phyloP scores from a whole-genome alignment of 2,113 vertebrate species.

The Telmatochromis sp. region DNA sequence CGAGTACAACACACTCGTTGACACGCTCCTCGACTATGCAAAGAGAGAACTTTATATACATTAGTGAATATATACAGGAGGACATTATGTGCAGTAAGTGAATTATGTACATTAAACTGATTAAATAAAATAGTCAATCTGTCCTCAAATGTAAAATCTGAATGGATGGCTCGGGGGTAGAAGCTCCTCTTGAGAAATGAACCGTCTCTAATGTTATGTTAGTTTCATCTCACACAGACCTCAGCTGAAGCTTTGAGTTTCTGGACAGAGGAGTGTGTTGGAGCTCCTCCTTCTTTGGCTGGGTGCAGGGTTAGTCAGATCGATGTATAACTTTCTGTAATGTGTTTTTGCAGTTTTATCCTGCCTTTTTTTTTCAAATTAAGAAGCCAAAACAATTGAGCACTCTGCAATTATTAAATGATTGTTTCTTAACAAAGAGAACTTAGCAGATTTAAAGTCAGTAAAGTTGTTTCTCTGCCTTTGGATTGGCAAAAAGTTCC shows the following conservation, averaged over 20 bases:
- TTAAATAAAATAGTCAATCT: not conserved
- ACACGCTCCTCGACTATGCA: not conserved
- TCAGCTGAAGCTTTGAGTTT: not conserved
- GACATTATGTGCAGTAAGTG: not conserved
- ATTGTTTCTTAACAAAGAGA: not conserved
- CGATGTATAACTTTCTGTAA: not conserved
- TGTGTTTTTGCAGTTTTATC: not conserved
- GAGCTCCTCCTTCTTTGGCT: not conserved
- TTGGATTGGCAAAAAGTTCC: not conserved
- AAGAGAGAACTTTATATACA: not conserved
- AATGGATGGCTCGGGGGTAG: not conserved
- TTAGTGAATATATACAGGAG: not conserved
- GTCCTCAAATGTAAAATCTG: not conserved
- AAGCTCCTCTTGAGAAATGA: not conserved
- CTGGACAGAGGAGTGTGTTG: not conserved
- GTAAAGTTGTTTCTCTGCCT: not conserved
- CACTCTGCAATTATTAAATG: not conserved
- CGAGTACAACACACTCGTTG: not conserved
- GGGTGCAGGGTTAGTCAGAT: not conserved
- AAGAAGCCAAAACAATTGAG: not conserved
- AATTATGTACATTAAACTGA: not conserved
- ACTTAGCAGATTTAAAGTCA: not conserved
- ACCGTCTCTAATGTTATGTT: not conserved
- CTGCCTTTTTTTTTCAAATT: not conserved
- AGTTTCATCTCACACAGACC: rapidly evolving